These are phyloP conservation scores for Gracilinanus agilis DNA, from an alignment of 2,113 vertebrate genomes.

Conservation along the genomic window DNA sequence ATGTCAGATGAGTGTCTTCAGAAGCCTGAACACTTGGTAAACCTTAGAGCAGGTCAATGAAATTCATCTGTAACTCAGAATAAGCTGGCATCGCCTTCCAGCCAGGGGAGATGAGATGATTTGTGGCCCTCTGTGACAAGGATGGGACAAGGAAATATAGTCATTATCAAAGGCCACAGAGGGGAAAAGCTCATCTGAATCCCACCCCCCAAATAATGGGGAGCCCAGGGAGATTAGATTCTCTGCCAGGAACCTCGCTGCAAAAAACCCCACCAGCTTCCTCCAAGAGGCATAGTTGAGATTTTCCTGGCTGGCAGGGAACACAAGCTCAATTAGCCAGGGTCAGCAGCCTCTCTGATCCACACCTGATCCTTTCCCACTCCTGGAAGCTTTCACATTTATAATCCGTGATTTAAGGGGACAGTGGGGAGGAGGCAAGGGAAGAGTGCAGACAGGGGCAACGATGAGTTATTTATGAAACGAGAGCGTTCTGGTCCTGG, in stretches of 20 bases:
- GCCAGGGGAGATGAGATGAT: background rate
- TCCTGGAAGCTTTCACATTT: background rate
- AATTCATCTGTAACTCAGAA: background rate
- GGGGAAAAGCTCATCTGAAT: background rate
- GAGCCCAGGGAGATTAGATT: background rate
- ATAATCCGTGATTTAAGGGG: background rate
- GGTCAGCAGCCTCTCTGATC: background rate
- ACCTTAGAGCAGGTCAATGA: background rate
- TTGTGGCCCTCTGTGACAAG: background rate
- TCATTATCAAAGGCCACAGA: background rate
- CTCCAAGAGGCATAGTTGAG: background rate
- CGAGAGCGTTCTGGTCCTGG: background rate
- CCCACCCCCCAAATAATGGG: fast-evolving
- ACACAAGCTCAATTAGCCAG: background rate
- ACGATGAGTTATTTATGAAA: background rate
- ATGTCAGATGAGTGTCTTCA: background rate
- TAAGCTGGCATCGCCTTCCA: background rate
- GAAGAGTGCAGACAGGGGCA: background rate
- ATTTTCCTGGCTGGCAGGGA: background rate
- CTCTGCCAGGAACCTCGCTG: fast-evolving
- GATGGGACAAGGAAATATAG: background rate
- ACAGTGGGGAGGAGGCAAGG: background rate
- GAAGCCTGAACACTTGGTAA: background rate
- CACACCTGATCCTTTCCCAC: background rate
- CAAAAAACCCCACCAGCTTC: background rate